phyloP scores from a whole-genome alignment of 2,113 vertebrate species.

The Pteropus alecto region DNA sequence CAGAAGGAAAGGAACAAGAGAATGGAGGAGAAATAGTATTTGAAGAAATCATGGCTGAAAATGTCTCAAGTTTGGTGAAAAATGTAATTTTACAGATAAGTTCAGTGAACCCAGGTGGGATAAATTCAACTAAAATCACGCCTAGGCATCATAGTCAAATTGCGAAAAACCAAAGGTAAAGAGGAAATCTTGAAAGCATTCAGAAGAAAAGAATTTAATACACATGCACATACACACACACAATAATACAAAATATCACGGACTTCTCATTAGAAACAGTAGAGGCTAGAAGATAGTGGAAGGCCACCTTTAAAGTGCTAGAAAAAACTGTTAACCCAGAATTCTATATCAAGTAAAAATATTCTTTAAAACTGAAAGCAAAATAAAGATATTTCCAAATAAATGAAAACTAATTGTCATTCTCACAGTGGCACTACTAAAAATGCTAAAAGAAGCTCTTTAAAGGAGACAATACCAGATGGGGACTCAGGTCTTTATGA shows the following conservation, averaged over 20 bases:
- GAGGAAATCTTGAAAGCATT: background rate
- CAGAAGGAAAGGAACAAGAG: background rate
- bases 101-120: background rate
- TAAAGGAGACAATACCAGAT: background rate
- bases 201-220: background rate
- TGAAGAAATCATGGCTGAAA: background rate
- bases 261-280: background rate
- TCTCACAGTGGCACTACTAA: background rate
- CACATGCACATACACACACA: too few species aligned
- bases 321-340: background rate
- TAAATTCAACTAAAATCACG: slow-evolving; percentile 33
- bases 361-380: background rate
- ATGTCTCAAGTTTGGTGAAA: background rate
- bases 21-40: background rate
- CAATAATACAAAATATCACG: background rate
- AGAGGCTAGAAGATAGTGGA: background rate
- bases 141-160: background rate
- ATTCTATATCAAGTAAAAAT: slow-evolving; percentile 11
- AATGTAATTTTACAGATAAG: background rate
- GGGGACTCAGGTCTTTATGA: background rate
- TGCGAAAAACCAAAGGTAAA: slow-evolving; percentile 8
- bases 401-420: background rate
- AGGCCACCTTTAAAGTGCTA: background rate
- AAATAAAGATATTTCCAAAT: slow-evolving; percentile 37
- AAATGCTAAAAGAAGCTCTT: background rate